These are phyloP conservation scores for Cosmorhoe ocellata DNA, from an alignment of 2,888 invertebrate species.

Conservation along the genomic window DNA sequence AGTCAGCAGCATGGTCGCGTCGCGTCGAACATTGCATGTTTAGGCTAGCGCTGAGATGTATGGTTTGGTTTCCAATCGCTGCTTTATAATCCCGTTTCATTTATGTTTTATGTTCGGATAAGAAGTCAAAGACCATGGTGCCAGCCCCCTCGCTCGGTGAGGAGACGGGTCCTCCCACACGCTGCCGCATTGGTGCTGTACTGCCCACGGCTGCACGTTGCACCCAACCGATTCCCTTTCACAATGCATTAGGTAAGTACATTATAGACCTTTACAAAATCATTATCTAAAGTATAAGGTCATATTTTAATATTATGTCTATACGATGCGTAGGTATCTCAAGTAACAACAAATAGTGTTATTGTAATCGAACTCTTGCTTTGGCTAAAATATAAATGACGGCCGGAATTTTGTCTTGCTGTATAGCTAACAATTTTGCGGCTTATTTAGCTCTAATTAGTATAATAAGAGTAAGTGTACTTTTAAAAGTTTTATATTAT, in stretches of 20 bases:
- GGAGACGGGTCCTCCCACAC: constrained; percentile 56
- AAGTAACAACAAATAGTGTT: constrained; percentile 3
- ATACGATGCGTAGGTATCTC: constrained; percentile 13
- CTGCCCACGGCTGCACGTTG: constrained; percentile 33
- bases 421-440: too few species aligned
- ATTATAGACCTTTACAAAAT: constrained; percentile 18
- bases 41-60: background rate
- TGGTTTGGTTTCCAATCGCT: too few species aligned
- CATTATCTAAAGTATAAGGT: constrained; percentile 16
- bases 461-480: background rate
- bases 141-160: constrained; percentile 30
- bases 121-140: constrained; percentile 36
- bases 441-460: background rate
- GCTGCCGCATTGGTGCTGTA: constrained; percentile 21
- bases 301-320: constrained; percentile 1
- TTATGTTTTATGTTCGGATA: constrained; percentile 28
- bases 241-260: constrained; percentile 28
- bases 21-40: background rate
- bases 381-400: constrained; percentile 10
- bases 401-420: background rate
- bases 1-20: too few species aligned
- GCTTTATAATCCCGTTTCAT: constrained; percentile 5
- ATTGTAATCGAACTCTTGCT: constrained; percentile 16
- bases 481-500: too few species aligned
- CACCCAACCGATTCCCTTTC: constrained; percentile 35